phyloP scores from a whole-genome alignment of 2,888 invertebrate genomes.

The Agrochola litura region DNA sequence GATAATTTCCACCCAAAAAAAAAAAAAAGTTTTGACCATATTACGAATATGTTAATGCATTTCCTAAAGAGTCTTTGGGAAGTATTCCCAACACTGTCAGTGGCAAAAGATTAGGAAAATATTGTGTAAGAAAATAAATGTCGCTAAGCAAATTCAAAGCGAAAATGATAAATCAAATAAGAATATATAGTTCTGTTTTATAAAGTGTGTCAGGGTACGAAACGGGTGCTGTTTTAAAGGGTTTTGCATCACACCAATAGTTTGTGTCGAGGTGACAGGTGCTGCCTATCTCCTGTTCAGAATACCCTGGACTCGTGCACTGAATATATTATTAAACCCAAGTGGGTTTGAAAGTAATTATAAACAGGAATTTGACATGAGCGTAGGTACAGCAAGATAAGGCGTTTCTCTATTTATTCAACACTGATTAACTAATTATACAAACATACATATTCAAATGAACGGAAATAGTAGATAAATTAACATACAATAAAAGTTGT shows the following conservation, averaged over 20 bases:
- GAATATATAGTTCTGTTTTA: constrained; percentile 8
- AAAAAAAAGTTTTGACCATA: too few species aligned
- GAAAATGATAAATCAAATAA: not conserved
- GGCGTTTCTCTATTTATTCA: not conserved
- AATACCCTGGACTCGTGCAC: constrained; percentile 7
- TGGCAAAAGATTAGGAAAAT: not conserved
- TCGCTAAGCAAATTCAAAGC: not conserved
- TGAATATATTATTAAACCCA: constrained; percentile 32
- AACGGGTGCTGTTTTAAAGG: constrained; percentile 17
- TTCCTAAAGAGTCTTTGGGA: not conserved
- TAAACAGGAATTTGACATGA: constrained; percentile 4
- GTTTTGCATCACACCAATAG: constrained; percentile 33
- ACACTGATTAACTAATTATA: not conserved
- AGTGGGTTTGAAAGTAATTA: constrained; percentile 10
- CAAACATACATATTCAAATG: not conserved
- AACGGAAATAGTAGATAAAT: constrained; percentile 18
- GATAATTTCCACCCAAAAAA: too few species aligned
- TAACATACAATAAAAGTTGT: constrained; percentile 29
- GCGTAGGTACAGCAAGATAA: not conserved
- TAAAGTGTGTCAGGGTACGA: constrained; percentile 9
- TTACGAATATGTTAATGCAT: too few species aligned
- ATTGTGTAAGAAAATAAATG: not conserved
- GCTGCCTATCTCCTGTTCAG: constrained; percentile 10
- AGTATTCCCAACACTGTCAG: not conserved
- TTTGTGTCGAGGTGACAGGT: constrained; percentile 34